phyloP scores from a whole-genome alignment of 2,888 invertebrate species.

The Drosophila falleni region DNA sequence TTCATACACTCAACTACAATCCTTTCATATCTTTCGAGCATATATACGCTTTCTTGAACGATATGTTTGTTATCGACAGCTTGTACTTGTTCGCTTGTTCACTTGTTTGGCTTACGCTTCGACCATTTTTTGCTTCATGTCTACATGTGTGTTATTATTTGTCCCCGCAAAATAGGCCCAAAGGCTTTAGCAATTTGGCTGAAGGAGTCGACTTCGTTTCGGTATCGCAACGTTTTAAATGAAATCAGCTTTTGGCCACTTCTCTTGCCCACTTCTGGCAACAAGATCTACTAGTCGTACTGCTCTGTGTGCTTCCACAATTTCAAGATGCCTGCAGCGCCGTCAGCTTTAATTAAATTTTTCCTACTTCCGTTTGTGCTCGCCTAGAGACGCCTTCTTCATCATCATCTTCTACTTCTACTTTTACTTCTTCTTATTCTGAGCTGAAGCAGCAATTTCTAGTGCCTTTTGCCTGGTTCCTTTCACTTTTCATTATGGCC shows the following conservation, averaged over 20 bases:
- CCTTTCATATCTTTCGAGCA: background rate
- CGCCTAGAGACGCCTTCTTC: conserved; percentile 21
- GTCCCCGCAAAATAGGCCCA: conserved; percentile 7
- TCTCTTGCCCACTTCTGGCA: conserved; percentile 39
- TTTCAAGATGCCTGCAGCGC: conserved; percentile 57
- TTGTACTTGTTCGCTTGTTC: background rate
- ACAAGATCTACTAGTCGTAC: conserved; percentile 22
- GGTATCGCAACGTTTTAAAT: conserved; percentile 47
- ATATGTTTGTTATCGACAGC: conserved; percentile 6
- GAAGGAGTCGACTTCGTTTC: conserved; percentile 15
- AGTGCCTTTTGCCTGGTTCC: conserved; percentile 28
- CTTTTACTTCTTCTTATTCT: background rate
- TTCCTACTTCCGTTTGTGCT: conserved; percentile 66
- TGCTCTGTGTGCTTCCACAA: conserved; percentile 26
- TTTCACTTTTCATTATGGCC: conserved; percentile 73
- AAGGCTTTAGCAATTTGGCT: conserved; percentile 30
- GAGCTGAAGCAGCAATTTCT: conserved; percentile 4
- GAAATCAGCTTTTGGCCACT: conserved; percentile 51
- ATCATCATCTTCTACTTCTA: background rate
- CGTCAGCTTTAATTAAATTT: conserved; percentile 78
- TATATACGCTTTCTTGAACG: background rate
- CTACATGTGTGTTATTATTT: conserved; percentile 26
- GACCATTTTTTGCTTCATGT: background rate
- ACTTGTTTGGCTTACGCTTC: background rate
- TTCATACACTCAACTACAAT: background rate